Evolutionary conservation across 2,888 invertebrate genomes (phyloP).

Genomic region (Gastracanthus pulcherrimus): DNA sequence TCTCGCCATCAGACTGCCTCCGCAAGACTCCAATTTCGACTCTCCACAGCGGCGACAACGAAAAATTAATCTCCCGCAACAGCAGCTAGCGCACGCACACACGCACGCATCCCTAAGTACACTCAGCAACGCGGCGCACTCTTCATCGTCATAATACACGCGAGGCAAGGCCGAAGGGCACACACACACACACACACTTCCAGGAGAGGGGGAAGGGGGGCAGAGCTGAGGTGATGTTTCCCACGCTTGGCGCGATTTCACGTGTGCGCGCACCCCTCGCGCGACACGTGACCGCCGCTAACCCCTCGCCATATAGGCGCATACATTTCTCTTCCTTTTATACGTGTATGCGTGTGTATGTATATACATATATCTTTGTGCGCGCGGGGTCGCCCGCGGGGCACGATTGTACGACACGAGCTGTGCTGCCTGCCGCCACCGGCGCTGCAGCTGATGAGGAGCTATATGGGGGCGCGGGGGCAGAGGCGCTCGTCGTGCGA

Average conservation of each 20-base stretch:
- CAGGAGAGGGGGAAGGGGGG: too few species aligned
- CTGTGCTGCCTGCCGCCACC: too few species aligned
- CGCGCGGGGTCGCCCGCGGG: too few species aligned
- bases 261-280: slow-evolving; percentile 8
- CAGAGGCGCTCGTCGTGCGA: too few species aligned
- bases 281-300: slow-evolving; percentile 23
- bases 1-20: too few species aligned
- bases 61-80: neutral
- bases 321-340: too few species aligned
- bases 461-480: too few species aligned
- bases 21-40: too few species aligned
- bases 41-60: too few species aligned
- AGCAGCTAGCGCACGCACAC: neutral
- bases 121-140: neutral
- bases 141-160: neutral
- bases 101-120: neutral
- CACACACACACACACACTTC: neutral
- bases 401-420: too few species aligned
- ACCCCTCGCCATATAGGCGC: slow-evolving; percentile 6
- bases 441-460: too few species aligned
- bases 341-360: neutral
- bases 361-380: neutral
- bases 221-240: slow-evolving; percentile 59
- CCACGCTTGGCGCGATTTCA: slow-evolving; percentile 58
- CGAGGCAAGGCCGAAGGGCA: slow-evolving; percentile 2